Base-by-base conservation (phyloP, 2,888 invertebrate genomes). In the Hipparchia sbordonii region DNA sequence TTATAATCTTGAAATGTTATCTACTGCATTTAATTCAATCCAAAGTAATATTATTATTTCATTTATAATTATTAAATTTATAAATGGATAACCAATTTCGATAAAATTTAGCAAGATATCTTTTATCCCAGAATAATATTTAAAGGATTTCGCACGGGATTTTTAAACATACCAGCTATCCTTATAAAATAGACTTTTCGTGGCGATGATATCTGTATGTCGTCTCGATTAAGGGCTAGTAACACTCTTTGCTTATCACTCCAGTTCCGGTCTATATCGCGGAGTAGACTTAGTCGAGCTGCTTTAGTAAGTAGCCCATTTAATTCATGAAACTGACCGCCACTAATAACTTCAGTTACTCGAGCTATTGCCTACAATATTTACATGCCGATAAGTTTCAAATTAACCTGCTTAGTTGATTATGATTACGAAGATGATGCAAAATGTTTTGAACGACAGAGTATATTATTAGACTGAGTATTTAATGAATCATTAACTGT, bases 101-200 rank as follows among this genome's bases (percentile, higher is more conserved):
- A 39, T 39, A 39, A 23, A 23, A 23, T 39, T 39, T 39, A 1
- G 39, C 39, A 39, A 39, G 39, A 23, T 23, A 23, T 23, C 23
- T 23, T 23, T 23, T 23, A 23, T 39, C 39, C 39, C 39, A 39
- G 5, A 39, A 39, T 39, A 39, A 39, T 39, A 39, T 39, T n/a
- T n/a, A 39, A 39, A 39, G 39, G 39, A 39, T 2, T 39, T 39
- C 39, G 2, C 39, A 39, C 3, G 39, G 39, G 12, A 52, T 3
- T 12, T 51, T 9, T 54, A 39, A 70, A 78, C 81, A 52, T 80
- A 92, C 93, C 92, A 74, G 91, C 92, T 76, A 93, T 91, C 74
- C 89, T 86, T 69, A 93, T 93, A 76, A 94, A 94, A 80, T 93
- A 90, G 12, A 94, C 91, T 81, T 91, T 92, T 59, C 93, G 83